Conservation (phyloP, 2,888 invertebrate species). For the Pseudococcus viburni region DNA sequence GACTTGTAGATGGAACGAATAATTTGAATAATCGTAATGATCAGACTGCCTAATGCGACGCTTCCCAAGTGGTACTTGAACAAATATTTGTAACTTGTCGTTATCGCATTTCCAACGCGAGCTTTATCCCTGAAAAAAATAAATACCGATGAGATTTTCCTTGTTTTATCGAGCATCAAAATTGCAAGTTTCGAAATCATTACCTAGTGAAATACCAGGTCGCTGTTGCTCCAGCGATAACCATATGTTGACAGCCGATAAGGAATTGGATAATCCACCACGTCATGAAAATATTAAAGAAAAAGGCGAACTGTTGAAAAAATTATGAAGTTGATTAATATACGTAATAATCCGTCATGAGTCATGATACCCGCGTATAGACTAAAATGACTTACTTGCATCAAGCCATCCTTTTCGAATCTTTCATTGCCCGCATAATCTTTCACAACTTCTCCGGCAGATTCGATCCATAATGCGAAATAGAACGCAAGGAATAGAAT, state of each 20-base stretch:
- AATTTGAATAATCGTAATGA: conserved; percentile 81
- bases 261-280: conserved; percentile 80
- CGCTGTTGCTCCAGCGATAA: conserved; percentile 78
- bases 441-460: neutral
- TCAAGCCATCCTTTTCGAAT: neutral
- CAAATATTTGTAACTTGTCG: conserved; percentile 73
- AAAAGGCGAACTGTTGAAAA: conserved; percentile 71
- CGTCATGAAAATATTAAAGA: conserved; percentile 76
- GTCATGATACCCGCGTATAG: too few species aligned
- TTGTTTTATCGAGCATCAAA: neutral
- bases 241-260: conserved; percentile 79
- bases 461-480: conserved; percentile 5
- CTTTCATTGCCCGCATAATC: neutral
- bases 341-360: neutral
- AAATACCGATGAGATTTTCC: too few species aligned
- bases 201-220: conserved; percentile 77
- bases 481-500: neutral
- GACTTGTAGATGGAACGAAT: conserved; percentile 74
- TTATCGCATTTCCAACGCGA: conserved; percentile 72
- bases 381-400: neutral
- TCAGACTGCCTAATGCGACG: conserved; percentile 82
- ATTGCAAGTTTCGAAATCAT: neutral
- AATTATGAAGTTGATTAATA: neutral
- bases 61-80: conserved; percentile 82
- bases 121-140: conserved; percentile 72